A percentile compares a stretch with the other conserved stretches of the same genome.
Conservation (phyloP, 2,797 vertebrate species). For the Otus scops region DNA sequence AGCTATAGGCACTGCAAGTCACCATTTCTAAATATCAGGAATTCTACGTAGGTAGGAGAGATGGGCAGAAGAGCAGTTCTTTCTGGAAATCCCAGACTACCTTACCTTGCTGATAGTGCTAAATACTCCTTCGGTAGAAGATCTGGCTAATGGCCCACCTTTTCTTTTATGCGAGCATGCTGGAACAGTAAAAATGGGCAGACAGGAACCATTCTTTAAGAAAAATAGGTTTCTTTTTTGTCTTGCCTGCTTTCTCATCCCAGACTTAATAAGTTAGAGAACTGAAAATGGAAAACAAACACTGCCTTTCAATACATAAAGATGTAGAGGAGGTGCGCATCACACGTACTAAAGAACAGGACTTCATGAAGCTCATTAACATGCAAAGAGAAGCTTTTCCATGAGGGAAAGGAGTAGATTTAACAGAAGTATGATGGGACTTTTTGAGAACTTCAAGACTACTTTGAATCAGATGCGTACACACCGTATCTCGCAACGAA, state of each 20-base stretch:
- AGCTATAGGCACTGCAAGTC: neutral
- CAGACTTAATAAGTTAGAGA: neutral
- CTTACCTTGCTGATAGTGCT: neutral
- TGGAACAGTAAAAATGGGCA: neutral
- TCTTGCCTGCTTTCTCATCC: neutral
- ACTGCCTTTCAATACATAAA: neutral
- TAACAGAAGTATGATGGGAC: accelerated
- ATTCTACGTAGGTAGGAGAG: neutral
- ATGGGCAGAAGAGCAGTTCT: neutral
- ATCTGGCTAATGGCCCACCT: neutral
- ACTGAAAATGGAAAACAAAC: neutral
- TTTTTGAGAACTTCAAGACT: neutral
- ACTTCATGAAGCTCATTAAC: neutral
- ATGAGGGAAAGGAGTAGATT: neutral
- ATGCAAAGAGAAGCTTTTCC: neutral
- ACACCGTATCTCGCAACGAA: neutral
- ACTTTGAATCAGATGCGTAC: neutral
- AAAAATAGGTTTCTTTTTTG: neutral
- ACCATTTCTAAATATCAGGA: neutral
- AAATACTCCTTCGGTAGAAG: neutral
- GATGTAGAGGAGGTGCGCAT: neutral
- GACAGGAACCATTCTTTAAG: neutral
- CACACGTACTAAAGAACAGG: neutral
- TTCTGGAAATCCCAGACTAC: neutral
- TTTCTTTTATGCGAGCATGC: neutral